Percentiles rank a stretch among this genome's conserved stretches.
phyloP scores from a whole-genome alignment of 2,888 invertebrate genomes.

The Trissolcus brochymenae region DNA sequence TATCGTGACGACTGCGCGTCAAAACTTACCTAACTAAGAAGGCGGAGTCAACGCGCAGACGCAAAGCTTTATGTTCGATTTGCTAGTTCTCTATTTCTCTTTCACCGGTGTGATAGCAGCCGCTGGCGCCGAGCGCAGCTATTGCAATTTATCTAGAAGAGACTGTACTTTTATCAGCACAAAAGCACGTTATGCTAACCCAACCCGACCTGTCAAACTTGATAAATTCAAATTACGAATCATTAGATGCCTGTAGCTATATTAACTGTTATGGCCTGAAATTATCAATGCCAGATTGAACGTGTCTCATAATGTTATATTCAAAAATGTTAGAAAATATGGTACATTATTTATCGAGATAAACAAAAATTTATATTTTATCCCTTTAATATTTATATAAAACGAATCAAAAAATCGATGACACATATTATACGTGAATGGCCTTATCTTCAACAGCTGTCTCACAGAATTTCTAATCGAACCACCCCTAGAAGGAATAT shows the following conservation, averaged over 20 bases:
- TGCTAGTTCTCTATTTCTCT: conserved; percentile 54
- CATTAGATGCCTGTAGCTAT: conserved; percentile 11
- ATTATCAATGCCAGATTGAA: not conserved
- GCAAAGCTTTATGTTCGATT: conserved; percentile 50
- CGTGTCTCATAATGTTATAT: not conserved
- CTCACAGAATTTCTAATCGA: too few species aligned
- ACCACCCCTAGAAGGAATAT: too few species aligned
- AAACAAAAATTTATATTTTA: not conserved
- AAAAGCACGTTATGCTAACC: conserved; percentile 45
- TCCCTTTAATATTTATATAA: too few species aligned
- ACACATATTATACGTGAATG: too few species aligned
- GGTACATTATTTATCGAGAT: not conserved
- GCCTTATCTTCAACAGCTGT: too few species aligned
- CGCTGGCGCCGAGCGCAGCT: conserved; percentile 49
- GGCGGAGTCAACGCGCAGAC: conserved; percentile 47
- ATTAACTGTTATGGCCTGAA: not conserved
- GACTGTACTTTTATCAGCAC: conserved; percentile 52
- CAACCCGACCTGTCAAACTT: conserved; percentile 38
- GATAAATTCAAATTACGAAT: conserved; percentile 41
- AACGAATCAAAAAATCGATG: too few species aligned
- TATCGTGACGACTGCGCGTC: conserved; percentile 56
- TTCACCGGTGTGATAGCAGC: conserved; percentile 49
- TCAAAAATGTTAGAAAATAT: not conserved
- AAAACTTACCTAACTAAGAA: conserved; percentile 55
- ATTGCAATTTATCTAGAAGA: conserved; percentile 54